These are phyloP conservation scores for Thysanoteuthis rhombus DNA, from an alignment of 2,888 invertebrate species.

Conservation along the genomic window DNA sequence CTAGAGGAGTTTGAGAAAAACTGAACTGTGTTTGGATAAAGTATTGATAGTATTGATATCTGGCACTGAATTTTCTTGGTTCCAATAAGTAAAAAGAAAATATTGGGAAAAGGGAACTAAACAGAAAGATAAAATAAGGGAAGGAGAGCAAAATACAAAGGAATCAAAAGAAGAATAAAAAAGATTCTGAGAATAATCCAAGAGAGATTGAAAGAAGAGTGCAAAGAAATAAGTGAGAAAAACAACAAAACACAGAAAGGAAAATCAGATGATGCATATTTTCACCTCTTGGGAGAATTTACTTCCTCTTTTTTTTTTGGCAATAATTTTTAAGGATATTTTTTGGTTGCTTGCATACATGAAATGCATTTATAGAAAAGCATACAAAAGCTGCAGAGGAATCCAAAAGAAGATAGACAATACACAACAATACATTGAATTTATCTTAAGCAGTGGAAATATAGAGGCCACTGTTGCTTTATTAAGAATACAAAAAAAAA, in stretches of 20 bases:
- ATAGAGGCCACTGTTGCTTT: background rate
- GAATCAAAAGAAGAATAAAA: background rate
- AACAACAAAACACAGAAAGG: background rate
- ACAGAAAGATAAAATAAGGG: background rate
- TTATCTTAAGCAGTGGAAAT: background rate
- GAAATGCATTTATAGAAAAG: background rate
- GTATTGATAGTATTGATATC: background rate
- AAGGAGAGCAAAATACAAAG: background rate
- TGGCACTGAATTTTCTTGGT: background rate
- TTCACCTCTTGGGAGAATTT: background rate
- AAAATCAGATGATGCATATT: background rate
- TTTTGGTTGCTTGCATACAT: background rate
- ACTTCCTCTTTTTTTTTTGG: background rate
- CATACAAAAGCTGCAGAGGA: background rate
- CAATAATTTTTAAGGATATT: background rate
- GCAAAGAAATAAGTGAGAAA: background rate
- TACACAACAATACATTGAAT: background rate
- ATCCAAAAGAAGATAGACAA: background rate
- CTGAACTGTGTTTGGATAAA: background rate
- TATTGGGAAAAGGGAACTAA: background rate
- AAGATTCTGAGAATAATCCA: background rate
- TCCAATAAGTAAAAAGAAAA: background rate
- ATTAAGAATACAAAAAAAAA: background rate
- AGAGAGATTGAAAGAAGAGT: too few species aligned
- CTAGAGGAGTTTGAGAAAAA: background rate